Conservation (phyloP, 1,140 invertebrate species). For the Amyelois transitella region DNA sequence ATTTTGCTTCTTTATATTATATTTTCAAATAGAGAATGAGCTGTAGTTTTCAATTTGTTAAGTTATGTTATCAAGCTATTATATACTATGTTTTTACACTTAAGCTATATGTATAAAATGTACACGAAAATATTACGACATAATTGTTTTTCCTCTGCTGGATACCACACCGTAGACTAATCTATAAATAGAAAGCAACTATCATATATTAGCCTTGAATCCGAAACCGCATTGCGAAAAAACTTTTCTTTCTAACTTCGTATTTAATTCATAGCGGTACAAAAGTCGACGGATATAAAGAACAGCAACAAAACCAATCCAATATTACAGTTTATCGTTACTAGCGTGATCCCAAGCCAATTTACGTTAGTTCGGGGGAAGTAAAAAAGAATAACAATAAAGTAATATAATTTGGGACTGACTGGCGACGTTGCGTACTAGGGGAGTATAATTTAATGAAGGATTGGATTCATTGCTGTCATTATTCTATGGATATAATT, state of each 20-base stretch:
- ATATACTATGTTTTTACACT: too few species aligned
- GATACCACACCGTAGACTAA: too few species aligned
- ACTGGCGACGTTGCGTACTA: conserved; percentile 52
- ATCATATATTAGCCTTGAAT: too few species aligned
- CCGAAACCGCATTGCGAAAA: not conserved
- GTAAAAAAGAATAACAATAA: conserved; percentile 71
- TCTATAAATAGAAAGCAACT: too few species aligned
- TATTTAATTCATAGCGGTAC: not conserved
- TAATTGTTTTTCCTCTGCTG: too few species aligned
- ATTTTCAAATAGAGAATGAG: too few species aligned
- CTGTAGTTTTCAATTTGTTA: too few species aligned
- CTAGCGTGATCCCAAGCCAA: conserved; percentile 68
- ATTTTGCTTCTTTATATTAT: too few species aligned
- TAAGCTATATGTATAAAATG: too few species aligned
- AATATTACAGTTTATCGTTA: conserved; percentile 65
- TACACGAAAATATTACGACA: too few species aligned
- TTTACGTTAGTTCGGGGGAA: conserved; percentile 66
- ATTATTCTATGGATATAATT: conserved; percentile 41
- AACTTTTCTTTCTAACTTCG: not conserved
- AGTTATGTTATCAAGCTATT: too few species aligned
- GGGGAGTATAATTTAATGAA: conserved; percentile 67
- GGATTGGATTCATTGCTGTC: conserved; percentile 52
- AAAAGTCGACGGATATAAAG: not conserved
- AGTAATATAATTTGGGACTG: conserved; percentile 69
- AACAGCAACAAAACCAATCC: conserved; percentile 43